A percentile compares a stretch with the other conserved stretches of the same genome.
These are phyloP conservation scores for Cherax quadricarinatus DNA, from an alignment of 1,140 invertebrate genomes.

Conservation along the genomic window DNA sequence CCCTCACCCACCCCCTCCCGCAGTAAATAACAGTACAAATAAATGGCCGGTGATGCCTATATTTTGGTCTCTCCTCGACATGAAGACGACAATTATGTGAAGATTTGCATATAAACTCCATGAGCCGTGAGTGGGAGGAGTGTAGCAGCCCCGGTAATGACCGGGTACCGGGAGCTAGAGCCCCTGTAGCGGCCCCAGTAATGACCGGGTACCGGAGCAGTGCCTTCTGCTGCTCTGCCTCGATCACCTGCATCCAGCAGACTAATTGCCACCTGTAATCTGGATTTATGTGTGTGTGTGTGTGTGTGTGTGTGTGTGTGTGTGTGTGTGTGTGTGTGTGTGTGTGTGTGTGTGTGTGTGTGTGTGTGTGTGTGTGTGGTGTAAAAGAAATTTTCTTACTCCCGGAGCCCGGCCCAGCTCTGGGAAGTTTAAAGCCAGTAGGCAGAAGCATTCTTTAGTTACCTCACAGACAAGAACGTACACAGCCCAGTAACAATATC, in stretches of 20 bases:
- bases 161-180: neutral
- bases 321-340: slow-evolving; percentile 29
- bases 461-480: no score
- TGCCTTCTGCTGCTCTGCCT: neutral
- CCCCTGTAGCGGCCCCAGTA: neutral
- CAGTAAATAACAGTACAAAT: slow-evolving; percentile 59
- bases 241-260: slow-evolving; percentile 35
- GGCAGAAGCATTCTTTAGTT: no score
- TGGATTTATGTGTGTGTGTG: slow-evolving; percentile 39
- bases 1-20: neutral
- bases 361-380: no score
- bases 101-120: slow-evolving; percentile 61
- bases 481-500: no score
- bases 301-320: slow-evolving; percentile 33
- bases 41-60: slow-evolving; percentile 52
- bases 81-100: slow-evolving; percentile 39
- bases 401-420: no score
- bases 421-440: no score
- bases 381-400: no score
- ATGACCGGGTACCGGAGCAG: neutral
- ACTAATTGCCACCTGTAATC: slow-evolving; percentile 43
- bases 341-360: slow-evolving; percentile 51
- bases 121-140: slow-evolving; percentile 17
- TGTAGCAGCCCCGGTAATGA: neutral
- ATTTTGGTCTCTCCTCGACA: neutral